Base-by-base conservation (phyloP, 2,113 vertebrate genomes). In the Oreotrochilus melanogaster region DNA sequence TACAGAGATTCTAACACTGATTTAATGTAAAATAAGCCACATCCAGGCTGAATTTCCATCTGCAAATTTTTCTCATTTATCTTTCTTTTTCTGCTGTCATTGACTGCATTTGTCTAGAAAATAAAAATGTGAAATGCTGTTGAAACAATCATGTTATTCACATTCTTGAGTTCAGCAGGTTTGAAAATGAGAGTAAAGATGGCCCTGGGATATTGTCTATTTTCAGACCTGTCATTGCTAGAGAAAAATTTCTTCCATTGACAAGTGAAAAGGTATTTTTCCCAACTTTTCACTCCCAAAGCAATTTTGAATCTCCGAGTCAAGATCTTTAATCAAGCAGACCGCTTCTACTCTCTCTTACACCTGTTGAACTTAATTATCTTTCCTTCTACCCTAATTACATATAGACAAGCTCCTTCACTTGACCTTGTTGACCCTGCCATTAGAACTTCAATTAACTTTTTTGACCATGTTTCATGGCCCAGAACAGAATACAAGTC, bases 391-490 rank as follows among this genome's bases (percentile, higher is more conserved):
- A 37, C 56, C 47, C 67, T 91, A 95, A 93, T 95, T 93, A 79
- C 85, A 71, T 45, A 51, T 25, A 83, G 72, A 83, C 85, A 94
- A 95, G 84, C 56, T 92, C 85, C 80, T 83, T 90, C 92, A 94
- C 86, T 96, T 96, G 85, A 96, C 90, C 93, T 64, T 8, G 24
- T 28, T 90, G 92, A 86, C 96, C 86, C 75, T 67, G 35, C 71
- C 82, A 67, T 88, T 88, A 92, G 69, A 88, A 92, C 86, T 92
- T 94, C 88, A 96, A 83, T 95, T 96, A 95, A 95, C 72, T 93
- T 75, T 56, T 71, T 47, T 74, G 83, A 50, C 79, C 48, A 37
- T 78, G 92, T 83, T 93, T 90, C 93, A 71, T 71, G 60, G 85
- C 82, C 78, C 85, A 90, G 92, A 93, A 92, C 69, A 93, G 90